Evolutionary conservation across 2,797 vertebrate genomes (phyloP).

Genomic region (Coreius guichenoti): DNA sequence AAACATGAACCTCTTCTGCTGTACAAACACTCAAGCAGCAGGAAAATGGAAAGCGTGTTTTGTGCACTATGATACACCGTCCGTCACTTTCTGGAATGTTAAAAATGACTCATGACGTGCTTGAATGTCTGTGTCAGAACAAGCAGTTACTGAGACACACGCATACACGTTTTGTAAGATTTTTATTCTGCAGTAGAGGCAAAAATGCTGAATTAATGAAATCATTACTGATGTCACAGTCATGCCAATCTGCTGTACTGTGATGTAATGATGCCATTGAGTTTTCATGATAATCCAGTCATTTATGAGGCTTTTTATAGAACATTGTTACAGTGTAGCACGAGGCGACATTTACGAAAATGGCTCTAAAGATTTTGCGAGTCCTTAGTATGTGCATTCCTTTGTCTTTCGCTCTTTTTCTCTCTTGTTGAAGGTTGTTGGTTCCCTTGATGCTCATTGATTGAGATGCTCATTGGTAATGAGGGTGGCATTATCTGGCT

Average conservation of each 20-base stretch:
- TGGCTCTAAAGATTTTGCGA: background rate
- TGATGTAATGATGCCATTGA: background rate
- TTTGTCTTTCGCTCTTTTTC: background rate
- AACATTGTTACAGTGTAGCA: background rate
- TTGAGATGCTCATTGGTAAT: conserved; percentile 26
- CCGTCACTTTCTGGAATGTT: conserved; percentile 33
- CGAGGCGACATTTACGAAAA: background rate
- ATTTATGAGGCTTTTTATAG: background rate
- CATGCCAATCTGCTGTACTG: background rate
- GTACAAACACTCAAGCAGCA: conserved; percentile 22
- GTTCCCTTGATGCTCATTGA: conserved; percentile 21
- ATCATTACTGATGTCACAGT: background rate
- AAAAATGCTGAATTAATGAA: background rate
- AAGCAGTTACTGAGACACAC: conserved; percentile 23
- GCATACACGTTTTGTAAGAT: background rate
- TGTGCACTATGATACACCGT: conserved; percentile 10
- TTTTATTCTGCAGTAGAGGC: background rate
- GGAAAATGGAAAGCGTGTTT: conserved; percentile 15
- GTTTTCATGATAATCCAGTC: background rate
- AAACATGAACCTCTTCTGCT: conserved; percentile 29
- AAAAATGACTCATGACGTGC: conserved; percentile 29
- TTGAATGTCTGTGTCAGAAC: conserved; percentile 19
- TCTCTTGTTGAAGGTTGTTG: conserved; percentile 38
- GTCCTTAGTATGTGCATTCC: background rate
- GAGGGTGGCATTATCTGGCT: conserved; percentile 23